These are phyloP conservation scores for Caretta caretta DNA, from an alignment of 2,113 vertebrate species.

Conservation along the genomic window DNA sequence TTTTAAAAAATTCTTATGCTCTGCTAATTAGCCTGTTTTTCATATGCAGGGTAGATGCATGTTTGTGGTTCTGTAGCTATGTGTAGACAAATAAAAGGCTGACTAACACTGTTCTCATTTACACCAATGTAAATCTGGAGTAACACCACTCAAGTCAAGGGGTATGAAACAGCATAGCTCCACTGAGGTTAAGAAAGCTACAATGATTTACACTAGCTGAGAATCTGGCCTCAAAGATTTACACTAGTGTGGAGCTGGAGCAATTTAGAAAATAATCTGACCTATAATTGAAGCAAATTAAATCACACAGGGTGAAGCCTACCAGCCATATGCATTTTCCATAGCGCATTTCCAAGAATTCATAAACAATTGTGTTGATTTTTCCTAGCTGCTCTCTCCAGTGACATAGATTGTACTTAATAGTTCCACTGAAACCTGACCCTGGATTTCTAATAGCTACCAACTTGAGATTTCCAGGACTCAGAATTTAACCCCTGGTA, in stretches of 20 bases:
- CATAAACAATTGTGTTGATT: background rate
- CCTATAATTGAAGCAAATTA: background rate
- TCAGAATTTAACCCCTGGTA: background rate
- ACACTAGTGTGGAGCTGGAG: background rate
- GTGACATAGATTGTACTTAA: background rate
- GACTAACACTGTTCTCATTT: background rate
- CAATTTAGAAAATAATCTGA: background rate
- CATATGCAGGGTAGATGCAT: background rate
- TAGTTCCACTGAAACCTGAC: background rate
- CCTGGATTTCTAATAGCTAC: slow-evolving; percentile 5
- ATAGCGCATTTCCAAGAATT: background rate
- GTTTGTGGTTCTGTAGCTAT: background rate
- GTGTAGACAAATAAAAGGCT: background rate
- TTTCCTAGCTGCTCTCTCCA: background rate
- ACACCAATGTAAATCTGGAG: background rate
- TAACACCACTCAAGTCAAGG: background rate
- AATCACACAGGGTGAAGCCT: background rate
- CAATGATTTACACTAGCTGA: background rate
- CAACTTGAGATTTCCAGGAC: background rate
- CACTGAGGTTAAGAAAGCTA: background rate
- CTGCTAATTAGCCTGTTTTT: background rate
- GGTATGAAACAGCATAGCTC: background rate
- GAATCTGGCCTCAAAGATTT: background rate
- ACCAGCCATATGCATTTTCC: background rate
- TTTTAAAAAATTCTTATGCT: background rate